Evolutionary conservation across 2,888 invertebrate species (phyloP).

Genomic region (Mythimna impura): DNA sequence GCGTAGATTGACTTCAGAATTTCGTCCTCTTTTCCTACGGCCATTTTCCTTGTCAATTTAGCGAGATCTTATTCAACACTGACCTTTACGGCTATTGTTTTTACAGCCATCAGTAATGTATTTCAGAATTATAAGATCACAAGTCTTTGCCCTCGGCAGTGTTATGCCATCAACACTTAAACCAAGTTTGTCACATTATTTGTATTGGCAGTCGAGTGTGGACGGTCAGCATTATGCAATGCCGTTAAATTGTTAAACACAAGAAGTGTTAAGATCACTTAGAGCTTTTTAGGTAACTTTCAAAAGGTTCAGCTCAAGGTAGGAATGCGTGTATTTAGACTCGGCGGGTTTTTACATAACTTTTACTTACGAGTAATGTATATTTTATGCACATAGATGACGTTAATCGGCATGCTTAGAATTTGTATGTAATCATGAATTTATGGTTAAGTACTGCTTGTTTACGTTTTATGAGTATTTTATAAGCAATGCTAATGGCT

Average conservation of each 20-base stretch:
- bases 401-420: conserved; percentile 22
- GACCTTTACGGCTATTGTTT: conserved; percentile 28
- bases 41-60: conserved; percentile 48
- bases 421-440: conserved; percentile 21
- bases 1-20: conserved; percentile 36
- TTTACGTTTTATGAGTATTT: conserved; percentile 14
- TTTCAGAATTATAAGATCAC: not conserved
- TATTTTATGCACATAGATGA: conserved; percentile 20
- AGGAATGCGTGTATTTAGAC: conserved; percentile 34
- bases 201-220: conserved; percentile 61
- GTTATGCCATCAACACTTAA: conserved; percentile 10
- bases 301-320: conserved; percentile 22
- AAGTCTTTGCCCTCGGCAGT: conserved; percentile 11
- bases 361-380: conserved; percentile 32
- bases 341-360: conserved; percentile 34
- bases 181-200: conserved; percentile 52
- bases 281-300: conserved; percentile 39
- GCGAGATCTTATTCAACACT: conserved; percentile 34
- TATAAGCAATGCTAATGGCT: conserved; percentile 19
- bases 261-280: conserved; percentile 28
- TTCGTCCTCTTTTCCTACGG: conserved; percentile 28
- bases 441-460: conserved; percentile 9
- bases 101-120: conserved; percentile 18
- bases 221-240: conserved; percentile 60
- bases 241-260: conserved; percentile 26